Evolutionary conservation across 2,888 invertebrate genomes (phyloP), one percentile per base, ranked within the genome.

Genomic region (Plutella xylostella): DNA sequence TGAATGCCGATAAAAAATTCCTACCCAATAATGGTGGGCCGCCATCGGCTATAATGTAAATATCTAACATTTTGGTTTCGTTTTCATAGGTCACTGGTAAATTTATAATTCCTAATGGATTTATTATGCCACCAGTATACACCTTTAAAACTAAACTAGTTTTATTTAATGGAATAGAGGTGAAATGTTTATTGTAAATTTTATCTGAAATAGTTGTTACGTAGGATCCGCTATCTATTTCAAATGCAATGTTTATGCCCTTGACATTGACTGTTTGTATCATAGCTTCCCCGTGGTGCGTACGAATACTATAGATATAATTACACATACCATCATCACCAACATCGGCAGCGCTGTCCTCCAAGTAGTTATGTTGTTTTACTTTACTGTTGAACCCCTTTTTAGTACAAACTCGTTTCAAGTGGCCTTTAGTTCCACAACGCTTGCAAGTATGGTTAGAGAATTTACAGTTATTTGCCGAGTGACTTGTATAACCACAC

Each of bases 241-340:
- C 39, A 39, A 39, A 39, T 14, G 6, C 14, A 12, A 39, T 4
- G n/a, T 22, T 11, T 7, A 22, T 14, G 7, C 39, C 39, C 4
- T 22, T 22, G 4, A 39, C 39, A 14, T 21, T 20, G 3, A 39
- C 14, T 14, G 7, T 14, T 39, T 39, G 22, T 14, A 22, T 39
- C 39, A 22, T 39, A 39, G 39, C 22, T 22, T 39, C 39, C 6
- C 39, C 39, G n/a, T 39, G 11, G 12, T 14, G 39, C n/a, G 22
- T 14, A 2, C 39, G 21, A 14, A 39, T 39, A 15, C 22, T 21
- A 39, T 22, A 39, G 14, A 22, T 21, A 15, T 15, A 39, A 22
- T 22, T 11, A 14, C 12, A 39, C 39, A 14, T 22, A 39, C 39
- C 39, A 22, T 39, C 39, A 39, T 39, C 39, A 22, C 22, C 22